A percentile compares a stretch with the other conserved stretches of the same genome.
These are phyloP conservation scores for Bombyx mandarina DNA, from an alignment of 1,140 invertebrate genomes.

Conservation along the genomic window DNA sequence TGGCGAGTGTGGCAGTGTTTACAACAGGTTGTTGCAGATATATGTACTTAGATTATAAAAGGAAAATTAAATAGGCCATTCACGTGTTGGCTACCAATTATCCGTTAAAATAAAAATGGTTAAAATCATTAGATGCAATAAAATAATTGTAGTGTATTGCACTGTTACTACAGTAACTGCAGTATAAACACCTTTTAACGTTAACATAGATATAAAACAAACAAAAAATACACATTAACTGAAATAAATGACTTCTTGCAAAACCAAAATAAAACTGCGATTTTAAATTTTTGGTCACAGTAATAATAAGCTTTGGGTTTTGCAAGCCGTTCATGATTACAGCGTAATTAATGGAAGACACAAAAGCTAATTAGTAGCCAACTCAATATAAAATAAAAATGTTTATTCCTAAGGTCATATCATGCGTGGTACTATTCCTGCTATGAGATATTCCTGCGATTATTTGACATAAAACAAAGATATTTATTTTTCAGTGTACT, in stretches of 20 bases:
- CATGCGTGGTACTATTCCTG: slow-evolving; percentile 9
- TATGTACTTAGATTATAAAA: slow-evolving; percentile 18
- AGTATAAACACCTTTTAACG: slow-evolving; percentile 18
- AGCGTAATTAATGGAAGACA: slow-evolving; percentile 60
- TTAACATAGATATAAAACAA: slow-evolving; percentile 14
- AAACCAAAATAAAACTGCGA: neutral
- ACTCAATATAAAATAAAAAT: slow-evolving; percentile 41
- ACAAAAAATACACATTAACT: slow-evolving; percentile 3
- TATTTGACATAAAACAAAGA: too few species aligned
- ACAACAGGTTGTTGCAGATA: slow-evolving; percentile 25
- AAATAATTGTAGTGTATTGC: slow-evolving; percentile 58
- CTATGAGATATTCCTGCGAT: too few species aligned
- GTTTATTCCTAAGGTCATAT: slow-evolving; percentile 20
- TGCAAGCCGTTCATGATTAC: slow-evolving; percentile 6
- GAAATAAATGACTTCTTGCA: too few species aligned
- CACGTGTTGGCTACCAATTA: slow-evolving; percentile 68
- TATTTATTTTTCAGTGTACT: too few species aligned
- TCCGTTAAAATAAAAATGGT: slow-evolving; percentile 26
- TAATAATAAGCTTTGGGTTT: too few species aligned
- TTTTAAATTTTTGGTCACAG: neutral
- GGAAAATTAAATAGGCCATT: slow-evolving; percentile 50
- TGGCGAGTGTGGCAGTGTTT: slow-evolving; percentile 65
- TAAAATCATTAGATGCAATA: slow-evolving; percentile 12
- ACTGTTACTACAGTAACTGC: slow-evolving; percentile 46
- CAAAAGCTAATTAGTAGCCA: slow-evolving; percentile 67